These are phyloP conservation scores for Dunckerocampus dactyliophorus DNA, from an alignment of 2,113 vertebrate species.

Conservation along the genomic window DNA sequence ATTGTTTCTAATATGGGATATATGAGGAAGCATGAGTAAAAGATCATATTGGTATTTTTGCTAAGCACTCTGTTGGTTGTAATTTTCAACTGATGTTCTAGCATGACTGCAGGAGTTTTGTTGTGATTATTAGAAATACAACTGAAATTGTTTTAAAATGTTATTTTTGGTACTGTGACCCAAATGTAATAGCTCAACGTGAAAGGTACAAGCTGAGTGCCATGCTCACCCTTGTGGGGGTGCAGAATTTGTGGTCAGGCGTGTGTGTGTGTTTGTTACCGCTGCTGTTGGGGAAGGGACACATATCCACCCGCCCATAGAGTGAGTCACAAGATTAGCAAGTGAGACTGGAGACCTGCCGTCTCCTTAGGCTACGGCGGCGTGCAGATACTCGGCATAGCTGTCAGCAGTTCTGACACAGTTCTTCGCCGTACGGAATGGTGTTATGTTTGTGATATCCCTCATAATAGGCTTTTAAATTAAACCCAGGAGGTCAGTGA, in stretches of 20 bases:
- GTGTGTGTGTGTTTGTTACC: slow-evolving; percentile 13
- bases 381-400: slow-evolving; percentile 56
- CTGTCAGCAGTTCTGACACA: slow-evolving; percentile 56
- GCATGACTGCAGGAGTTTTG: background rate
- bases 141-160: background rate
- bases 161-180: background rate
- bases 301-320: slow-evolving; percentile 42
- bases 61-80: no score
- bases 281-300: slow-evolving; percentile 38
- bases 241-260: slow-evolving; percentile 18
- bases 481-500: slow-evolving; percentile 33
- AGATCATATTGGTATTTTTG: no score
- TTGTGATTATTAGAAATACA: background rate
- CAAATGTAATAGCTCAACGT: background rate
- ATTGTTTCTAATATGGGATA: no score
- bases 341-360: slow-evolving; percentile 54
- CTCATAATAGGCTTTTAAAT: slow-evolving; percentile 58
- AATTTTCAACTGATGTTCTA: background rate
- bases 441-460: slow-evolving; percentile 56
- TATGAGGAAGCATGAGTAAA: no score
- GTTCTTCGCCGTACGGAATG: slow-evolving; percentile 51
- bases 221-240: slow-evolving; percentile 1
- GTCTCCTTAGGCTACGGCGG: slow-evolving; percentile 47
- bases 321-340: slow-evolving; percentile 60
- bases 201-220: background rate